Evolutionary conservation across 1,140 invertebrate genomes (phyloP).

Genomic region (Eriocheir sinensis): DNA sequence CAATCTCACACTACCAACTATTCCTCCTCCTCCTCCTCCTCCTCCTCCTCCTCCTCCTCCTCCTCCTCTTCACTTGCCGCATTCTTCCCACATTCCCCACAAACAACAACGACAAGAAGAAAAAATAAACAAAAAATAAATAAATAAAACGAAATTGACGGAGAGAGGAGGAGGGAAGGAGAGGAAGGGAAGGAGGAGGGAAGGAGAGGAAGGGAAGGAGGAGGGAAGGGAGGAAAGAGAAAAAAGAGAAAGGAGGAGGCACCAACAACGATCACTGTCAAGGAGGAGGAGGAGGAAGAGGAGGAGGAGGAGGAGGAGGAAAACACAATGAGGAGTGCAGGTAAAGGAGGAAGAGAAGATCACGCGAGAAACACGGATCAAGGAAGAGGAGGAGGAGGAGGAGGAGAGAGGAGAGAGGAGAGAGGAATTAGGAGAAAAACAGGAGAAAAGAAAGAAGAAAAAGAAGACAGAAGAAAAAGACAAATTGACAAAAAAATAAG

Average conservation of each 20-base stretch:
- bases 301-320: background rate
- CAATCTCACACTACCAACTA: background rate
- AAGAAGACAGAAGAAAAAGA: too few species aligned
- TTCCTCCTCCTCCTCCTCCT: background rate
- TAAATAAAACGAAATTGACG: too few species aligned
- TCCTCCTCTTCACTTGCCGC: background rate
- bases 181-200: too few species aligned
- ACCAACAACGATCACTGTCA: constrained; percentile 14
- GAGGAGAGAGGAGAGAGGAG: background rate
- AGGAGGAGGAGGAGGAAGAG: constrained; percentile 10
- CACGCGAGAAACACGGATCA: background rate
- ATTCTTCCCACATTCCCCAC: constrained; percentile 10
- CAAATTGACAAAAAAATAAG: too few species aligned
- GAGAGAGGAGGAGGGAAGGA: too few species aligned
- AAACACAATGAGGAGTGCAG: constrained; percentile 1
- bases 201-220: background rate
- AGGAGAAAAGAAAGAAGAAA: too few species aligned
- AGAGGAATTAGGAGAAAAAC: background rate
- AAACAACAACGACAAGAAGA: background rate
- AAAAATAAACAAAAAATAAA: too few species aligned
- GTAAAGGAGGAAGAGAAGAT: background rate
- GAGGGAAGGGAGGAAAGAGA: background rate
- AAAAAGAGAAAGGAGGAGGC: constrained; percentile 10
- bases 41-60: background rate
- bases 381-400: background rate